A percentile compares a stretch with the other conserved stretches of the same genome.
These are phyloP conservation scores for Dallia pectoralis DNA, from an alignment of 2,797 vertebrate genomes.

Conservation along the genomic window DNA sequence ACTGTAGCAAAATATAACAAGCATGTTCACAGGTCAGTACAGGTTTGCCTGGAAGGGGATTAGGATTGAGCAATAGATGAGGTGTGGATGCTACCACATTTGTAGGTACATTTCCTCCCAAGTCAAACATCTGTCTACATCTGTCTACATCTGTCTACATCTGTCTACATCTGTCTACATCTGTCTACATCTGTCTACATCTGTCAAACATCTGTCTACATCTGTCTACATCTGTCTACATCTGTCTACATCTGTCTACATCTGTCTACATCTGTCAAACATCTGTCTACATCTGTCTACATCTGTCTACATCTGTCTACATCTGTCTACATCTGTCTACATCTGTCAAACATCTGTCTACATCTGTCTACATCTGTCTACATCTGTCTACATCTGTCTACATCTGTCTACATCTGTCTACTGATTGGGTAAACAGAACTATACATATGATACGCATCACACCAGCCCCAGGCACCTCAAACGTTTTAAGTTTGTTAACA, in stretches of 20 bases:
- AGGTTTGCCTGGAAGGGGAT: conserved; percentile 27
- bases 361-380: background rate
- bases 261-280: too few species aligned
- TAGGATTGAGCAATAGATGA: conserved; percentile 5
- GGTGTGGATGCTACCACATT: background rate
- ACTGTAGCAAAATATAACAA: conserved; percentile 43
- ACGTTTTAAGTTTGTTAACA: background rate
- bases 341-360: too few species aligned
- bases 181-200: too few species aligned
- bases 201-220: too few species aligned
- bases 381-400: background rate
- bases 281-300: background rate
- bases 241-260: background rate
- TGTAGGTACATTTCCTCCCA: background rate
- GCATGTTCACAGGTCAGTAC: conserved; percentile 27
- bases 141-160: background rate
- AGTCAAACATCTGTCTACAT: background rate
- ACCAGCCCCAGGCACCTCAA: conserved; percentile 2
- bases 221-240: background rate
- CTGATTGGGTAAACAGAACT: background rate
- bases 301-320: background rate
- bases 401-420: background rate
- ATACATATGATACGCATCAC: background rate
- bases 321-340: background rate
- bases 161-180: background rate